Percentiles rank a stretch among this genome's conserved stretches.
Evolutionary conservation across 1,140 invertebrate species (phyloP).

Genomic region (Cylas formicarius): DNA sequence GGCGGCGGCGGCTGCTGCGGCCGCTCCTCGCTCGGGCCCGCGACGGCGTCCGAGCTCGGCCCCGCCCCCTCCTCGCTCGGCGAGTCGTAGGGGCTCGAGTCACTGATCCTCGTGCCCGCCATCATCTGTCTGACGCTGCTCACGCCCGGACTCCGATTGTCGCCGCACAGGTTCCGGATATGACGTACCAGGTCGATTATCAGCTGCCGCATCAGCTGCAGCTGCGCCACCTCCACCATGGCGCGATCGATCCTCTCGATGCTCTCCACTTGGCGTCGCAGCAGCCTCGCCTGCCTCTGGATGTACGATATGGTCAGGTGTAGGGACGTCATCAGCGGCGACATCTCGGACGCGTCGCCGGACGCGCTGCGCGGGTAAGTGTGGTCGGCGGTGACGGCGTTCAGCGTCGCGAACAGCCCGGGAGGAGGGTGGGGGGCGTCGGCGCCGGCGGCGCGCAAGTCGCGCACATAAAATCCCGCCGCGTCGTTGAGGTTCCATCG

Average conservation of each 20-base stretch:
- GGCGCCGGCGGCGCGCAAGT: constrained; percentile 11
- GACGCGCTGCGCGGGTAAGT: constrained; percentile 38
- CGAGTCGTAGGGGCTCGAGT: constrained; percentile 34
- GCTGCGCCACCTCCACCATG: constrained; percentile 45
- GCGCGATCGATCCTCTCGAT: constrained; percentile 39
- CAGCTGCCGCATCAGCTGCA: constrained; percentile 55
- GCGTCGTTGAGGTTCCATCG: constrained; percentile 27
- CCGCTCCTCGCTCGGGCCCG: too few species aligned
- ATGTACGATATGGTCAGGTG: constrained; percentile 38
- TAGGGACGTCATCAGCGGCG: constrained; percentile 35
- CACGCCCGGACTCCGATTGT: constrained; percentile 28
- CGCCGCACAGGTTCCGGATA: constrained; percentile 35
- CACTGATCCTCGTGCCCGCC: constrained; percentile 41
- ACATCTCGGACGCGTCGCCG: constrained; percentile 18
- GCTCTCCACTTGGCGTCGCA: constrained; percentile 35
- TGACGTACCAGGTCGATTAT: constrained; percentile 56
- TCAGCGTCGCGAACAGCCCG: constrained; percentile 4
- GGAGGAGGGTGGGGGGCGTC: neutral
- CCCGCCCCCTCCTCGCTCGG: constrained; percentile 22
- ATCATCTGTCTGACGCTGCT: constrained; percentile 41
- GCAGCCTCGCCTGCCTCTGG: constrained; percentile 33
- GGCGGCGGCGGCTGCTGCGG: constrained; percentile 7
- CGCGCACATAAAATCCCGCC: constrained; percentile 30
- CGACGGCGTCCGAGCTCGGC: neutral
- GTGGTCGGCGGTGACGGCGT: constrained; percentile 35